Percentiles rank a stretch among this genome's conserved stretches.
Evolutionary conservation across 2,888 invertebrate species (phyloP).

Genomic region (Ptilodon capucinus): DNA sequence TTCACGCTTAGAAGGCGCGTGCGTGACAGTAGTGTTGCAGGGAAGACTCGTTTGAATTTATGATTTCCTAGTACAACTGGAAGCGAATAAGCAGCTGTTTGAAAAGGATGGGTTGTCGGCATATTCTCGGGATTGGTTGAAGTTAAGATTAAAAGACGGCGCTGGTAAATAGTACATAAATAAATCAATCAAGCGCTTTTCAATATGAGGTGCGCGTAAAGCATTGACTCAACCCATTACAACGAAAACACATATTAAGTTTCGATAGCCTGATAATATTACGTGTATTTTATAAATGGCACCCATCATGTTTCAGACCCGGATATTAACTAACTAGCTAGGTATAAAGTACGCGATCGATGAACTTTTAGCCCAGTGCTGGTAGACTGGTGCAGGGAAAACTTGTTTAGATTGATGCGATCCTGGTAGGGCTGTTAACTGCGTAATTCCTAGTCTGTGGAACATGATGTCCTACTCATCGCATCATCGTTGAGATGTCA

Average conservation of each 20-base stretch:
- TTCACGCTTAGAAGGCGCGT: not conserved
- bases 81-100: conserved; percentile 8
- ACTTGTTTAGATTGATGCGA: conserved; percentile 51
- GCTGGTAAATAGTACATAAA: too few relatives aligned
- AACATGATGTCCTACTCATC: not conserved
- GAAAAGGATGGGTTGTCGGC: not conserved
- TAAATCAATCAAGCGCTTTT: not conserved
- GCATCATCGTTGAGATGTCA: not conserved
- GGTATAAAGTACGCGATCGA: conserved; percentile 17
- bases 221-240: too few relatives aligned
- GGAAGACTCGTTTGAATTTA: conserved; percentile 29
- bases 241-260: too few relatives aligned
- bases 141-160: not conserved
- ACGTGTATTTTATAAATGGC: not conserved
- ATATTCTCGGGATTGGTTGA: too few relatives aligned
- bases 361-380: conserved; percentile 61
- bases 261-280: not conserved
- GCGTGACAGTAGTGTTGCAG: conserved; percentile 18
- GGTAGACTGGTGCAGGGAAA: conserved; percentile 43
- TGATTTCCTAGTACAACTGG: conserved; percentile 27
- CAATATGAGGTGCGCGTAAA: too few relatives aligned
- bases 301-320: not conserved
- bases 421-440: conserved; percentile 50
- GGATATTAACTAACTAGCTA: not conserved
- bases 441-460: not conserved